phyloP scores from a whole-genome alignment of 2,888 invertebrate genomes.

The Tetragnatha montana region DNA sequence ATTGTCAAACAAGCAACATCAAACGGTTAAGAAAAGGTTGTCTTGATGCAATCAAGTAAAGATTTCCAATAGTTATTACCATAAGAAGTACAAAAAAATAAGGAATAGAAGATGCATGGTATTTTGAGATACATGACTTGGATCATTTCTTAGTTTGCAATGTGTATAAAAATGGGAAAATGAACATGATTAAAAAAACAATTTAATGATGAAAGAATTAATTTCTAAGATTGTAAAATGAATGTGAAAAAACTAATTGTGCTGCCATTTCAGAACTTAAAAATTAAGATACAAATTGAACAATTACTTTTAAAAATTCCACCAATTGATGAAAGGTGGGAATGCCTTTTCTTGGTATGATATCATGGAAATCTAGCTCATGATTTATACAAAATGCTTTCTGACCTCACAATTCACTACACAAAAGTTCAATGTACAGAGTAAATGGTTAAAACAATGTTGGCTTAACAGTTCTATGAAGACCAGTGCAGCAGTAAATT shows the following conservation, averaged over 20 bases:
- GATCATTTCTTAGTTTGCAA: not conserved
- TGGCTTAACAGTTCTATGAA: slow-evolving; percentile 56
- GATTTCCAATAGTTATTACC: no score
- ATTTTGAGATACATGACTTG: not conserved
- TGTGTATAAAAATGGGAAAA: not conserved
- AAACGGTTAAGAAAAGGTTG: no score
- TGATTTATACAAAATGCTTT: not conserved
- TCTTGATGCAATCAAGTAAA: no score
- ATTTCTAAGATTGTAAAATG: not conserved
- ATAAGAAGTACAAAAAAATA: no score
- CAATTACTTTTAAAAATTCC: not conserved
- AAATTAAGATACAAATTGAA: not conserved
- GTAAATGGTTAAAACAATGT: slow-evolving; percentile 60
- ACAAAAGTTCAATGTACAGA: slow-evolving; percentile 53
- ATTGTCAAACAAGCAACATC: no score
- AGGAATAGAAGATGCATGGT: not conserved
- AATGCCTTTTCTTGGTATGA: not conserved
- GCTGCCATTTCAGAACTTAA: not conserved
- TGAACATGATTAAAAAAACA: not conserved
- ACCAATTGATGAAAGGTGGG: not conserved
- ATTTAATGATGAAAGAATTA: not conserved
- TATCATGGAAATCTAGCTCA: slow-evolving; percentile 1
- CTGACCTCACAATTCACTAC: slow-evolving; percentile 29
- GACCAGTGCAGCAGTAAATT: slow-evolving; percentile 65
- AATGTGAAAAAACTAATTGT: not conserved